A percentile compares a stretch with the other conserved stretches of the same genome.
Conservation (phyloP, 1,140 invertebrate genomes). For the Diabrotica undecimpunctata region DNA sequence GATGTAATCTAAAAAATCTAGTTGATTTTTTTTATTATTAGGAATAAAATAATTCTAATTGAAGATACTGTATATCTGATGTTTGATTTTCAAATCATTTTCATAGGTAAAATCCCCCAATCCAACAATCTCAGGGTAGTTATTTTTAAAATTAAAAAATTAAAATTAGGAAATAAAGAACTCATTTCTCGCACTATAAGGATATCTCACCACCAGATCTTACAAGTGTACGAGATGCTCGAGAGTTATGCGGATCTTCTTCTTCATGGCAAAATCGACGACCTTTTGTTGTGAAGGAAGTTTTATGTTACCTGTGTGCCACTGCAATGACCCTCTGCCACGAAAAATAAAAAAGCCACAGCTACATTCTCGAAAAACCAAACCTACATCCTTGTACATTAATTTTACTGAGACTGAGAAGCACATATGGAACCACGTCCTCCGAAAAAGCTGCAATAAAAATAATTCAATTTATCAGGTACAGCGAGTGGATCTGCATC, state of each 20-base stretch:
- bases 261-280: constrained; percentile 1
- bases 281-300: constrained; percentile 2
- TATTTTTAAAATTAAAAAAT: not conserved
- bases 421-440: too few species aligned
- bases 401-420: not conserved
- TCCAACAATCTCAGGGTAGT: not conserved
- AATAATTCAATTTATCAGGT: too few species aligned
- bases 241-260: not conserved
- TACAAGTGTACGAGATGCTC: not conserved
- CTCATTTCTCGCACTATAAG: not conserved
- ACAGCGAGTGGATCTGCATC: too few species aligned
- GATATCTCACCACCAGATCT: constrained; percentile 1
- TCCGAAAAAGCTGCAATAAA: too few species aligned
- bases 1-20: too few species aligned
- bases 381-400: constrained; percentile 2
- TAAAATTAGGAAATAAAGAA: too few species aligned
- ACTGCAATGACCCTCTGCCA: constrained; percentile 1
- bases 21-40: too few species aligned
- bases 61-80: too few species aligned
- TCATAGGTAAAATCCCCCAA: not conserved
- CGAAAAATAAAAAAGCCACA: not conserved
- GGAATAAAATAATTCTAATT: too few species aligned
- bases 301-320: not conserved
- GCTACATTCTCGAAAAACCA: not conserved
- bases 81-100: not conserved